phyloP scores from a whole-genome alignment of 2,888 invertebrate genomes.

The Ecdyonurus torrentis region DNA sequence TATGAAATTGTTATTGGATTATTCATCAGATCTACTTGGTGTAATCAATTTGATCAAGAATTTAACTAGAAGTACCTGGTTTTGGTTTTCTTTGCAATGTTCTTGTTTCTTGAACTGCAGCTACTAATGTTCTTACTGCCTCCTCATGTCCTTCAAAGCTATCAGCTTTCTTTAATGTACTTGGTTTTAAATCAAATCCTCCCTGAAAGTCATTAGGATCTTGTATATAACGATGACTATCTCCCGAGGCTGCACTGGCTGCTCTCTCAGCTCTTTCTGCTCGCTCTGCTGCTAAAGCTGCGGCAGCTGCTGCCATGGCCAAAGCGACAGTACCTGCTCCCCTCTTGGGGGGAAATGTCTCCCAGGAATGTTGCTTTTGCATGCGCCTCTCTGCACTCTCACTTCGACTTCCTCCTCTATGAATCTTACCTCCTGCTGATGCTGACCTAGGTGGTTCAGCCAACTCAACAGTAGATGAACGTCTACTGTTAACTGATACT shows the following conservation, averaged over 20 bases:
- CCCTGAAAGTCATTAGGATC: constrained; percentile 21
- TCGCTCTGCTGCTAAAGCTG: background rate
- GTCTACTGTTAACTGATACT: constrained; percentile 32
- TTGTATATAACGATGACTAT: constrained; percentile 17
- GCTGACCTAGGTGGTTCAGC: constrained; percentile 28
- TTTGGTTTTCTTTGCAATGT: background rate
- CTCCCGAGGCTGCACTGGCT: constrained; percentile 1
- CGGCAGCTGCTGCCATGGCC: constrained; percentile 1
- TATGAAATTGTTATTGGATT: too few relatives aligned
- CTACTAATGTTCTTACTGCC: constrained; percentile 45
- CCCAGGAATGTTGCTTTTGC: constrained; percentile 44
- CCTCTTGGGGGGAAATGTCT: constrained; percentile 39
- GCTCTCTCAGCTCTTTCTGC: constrained; percentile 9
- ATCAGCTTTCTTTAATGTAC: constrained; percentile 38
- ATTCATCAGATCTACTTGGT: too few relatives aligned
- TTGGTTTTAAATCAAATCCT: constrained; percentile 17
- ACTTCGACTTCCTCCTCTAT: constrained; percentile 31
- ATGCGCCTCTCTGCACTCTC: constrained; percentile 24
- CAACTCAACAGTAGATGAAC: constrained; percentile 31
- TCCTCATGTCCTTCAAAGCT: constrained; percentile 54
- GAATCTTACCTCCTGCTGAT: constrained; percentile 21
- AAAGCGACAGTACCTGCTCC: constrained; percentile 1
- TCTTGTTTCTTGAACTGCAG: constrained; percentile 43
- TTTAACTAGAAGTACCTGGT: too few relatives aligned
- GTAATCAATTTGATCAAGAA: too few relatives aligned